A percentile compares a stretch with the other conserved stretches of the same genome.
Evolutionary conservation across 2,888 invertebrate species (phyloP).

Genomic region (Eupithecia subfuscata): DNA sequence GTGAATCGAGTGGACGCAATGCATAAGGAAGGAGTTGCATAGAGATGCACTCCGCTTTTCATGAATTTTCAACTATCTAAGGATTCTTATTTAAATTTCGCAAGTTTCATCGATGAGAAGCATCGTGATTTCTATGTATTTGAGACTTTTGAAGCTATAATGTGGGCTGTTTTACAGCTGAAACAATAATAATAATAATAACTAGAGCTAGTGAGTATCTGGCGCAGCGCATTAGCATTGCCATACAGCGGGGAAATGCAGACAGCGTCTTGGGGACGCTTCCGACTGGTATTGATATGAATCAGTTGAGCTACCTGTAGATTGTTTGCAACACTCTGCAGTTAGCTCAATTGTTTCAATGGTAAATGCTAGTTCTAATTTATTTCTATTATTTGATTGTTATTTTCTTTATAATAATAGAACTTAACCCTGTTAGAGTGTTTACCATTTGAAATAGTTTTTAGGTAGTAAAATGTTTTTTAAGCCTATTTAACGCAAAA

Average conservation of each 20-base stretch:
- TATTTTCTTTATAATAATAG: too few species aligned
- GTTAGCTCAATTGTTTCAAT: too few species aligned
- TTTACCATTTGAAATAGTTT: background rate
- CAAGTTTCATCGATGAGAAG: slow-evolving; percentile 46
- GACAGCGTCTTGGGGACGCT: too few species aligned
- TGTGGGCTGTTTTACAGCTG: background rate
- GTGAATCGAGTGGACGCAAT: slow-evolving; percentile 52
- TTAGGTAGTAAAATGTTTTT: too few species aligned
- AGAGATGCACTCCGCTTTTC: slow-evolving; percentile 43
- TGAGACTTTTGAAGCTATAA: background rate
- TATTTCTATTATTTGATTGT: too few species aligned
- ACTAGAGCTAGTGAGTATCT: too few species aligned
- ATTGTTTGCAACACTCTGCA: too few species aligned
- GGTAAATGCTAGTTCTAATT: too few species aligned
- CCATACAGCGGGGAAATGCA: too few species aligned
- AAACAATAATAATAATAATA: background rate
- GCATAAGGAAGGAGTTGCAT: slow-evolving; percentile 53
- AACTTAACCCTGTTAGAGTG: background rate
- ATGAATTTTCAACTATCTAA: slow-evolving; percentile 56
- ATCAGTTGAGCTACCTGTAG: too few species aligned
- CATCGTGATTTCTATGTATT: background rate
- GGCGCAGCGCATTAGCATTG: too few species aligned
- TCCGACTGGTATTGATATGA: too few species aligned
- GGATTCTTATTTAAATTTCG: slow-evolving; percentile 56
- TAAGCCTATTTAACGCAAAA: background rate